A percentile compares a stretch with the other conserved stretches of the same genome.
Conservation (phyloP, 2,888 invertebrate genomes). For the Torymus aiolomorphi region DNA sequence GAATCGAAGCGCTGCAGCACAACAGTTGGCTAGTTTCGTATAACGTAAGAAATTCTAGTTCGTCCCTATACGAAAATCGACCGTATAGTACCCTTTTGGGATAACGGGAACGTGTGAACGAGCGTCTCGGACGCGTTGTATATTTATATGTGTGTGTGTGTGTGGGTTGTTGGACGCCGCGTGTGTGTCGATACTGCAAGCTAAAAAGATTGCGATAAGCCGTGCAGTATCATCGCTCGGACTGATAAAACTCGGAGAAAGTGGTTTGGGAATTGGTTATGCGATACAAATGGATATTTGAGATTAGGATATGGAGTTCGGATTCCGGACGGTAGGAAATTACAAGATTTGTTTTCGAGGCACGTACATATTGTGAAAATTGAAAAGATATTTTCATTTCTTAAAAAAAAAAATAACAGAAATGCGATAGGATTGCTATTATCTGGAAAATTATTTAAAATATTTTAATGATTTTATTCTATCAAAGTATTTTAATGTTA, state of each 20-base stretch:
- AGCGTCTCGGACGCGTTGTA: background rate
- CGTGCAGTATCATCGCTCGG: background rate
- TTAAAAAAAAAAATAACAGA: too few relatives aligned
- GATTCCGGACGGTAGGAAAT: background rate
- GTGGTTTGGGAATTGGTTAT: slow-evolving; percentile 17
- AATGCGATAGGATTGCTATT: too few relatives aligned
- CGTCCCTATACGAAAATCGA: slow-evolving; percentile 2
- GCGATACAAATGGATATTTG: background rate
- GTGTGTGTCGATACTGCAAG: background rate
- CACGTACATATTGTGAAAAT: too few relatives aligned
- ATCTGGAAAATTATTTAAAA: too few relatives aligned
- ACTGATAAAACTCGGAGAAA: slow-evolving; percentile 17
- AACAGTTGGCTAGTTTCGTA: slow-evolving; percentile 45
- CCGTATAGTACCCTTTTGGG: slow-evolving; percentile 25
- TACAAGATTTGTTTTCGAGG: too few relatives aligned
- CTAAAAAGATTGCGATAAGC: slow-evolving; percentile 13
- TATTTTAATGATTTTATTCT: too few relatives aligned
- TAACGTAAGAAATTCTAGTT: slow-evolving; percentile 6
- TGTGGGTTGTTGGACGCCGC: background rate
- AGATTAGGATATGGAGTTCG: slow-evolving; percentile 4
- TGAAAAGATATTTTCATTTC: too few relatives aligned
- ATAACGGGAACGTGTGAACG: slow-evolving; percentile 23
- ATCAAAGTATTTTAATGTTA: too few relatives aligned
- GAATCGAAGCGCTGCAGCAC: background rate
- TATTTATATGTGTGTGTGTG: background rate